Evolutionary conservation across 2,797 vertebrate species (phyloP), one percentile per base, ranked within the genome.

Genomic region (Xenopus petersii): DNA sequence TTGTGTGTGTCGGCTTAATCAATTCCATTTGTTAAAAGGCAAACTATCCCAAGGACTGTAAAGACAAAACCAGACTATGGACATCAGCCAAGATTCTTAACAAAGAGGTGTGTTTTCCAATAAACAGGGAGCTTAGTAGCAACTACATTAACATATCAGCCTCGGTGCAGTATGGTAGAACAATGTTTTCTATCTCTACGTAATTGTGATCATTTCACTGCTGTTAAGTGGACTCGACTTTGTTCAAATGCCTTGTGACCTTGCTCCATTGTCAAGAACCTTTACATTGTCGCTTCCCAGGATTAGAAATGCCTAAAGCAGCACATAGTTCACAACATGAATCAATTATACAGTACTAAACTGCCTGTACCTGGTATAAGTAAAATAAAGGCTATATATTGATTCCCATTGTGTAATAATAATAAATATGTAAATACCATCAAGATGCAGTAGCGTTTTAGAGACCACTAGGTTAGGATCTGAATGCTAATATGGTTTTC

Each of bases 11-110:
- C 65, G 59, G n/a, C 60, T 73, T 78, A 78, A 78, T 78, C 70
- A 78, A 78, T 73, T 69, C 51, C 49, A 49, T 78, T 78, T 78
- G 66, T 73, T 58, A 59, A 60, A 78, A 64, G 47, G 66, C 65
- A 79, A 68, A 74, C 55, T 68, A 33, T 16, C 74, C 46, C 47
- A 59, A 51, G 67, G 60, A 70, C 70, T 62, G 66, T 74, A 74
- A 79, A 66, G 54, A 51, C 69, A 54, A 73, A 65, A 79, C 59
- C 73, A 74, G 48, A 55, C 47, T 51, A 16, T 70, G 71, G 77
- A 74, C 46, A 49, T 66, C 55, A 66, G 71, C 77, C 71, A 79
- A 74, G 71, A 7, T 42, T 49, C 55, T 58, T 71, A 74, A 79
- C 71, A 74, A 69, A 56, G 49, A 67, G 42, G 12, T 60, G 64